Percentiles rank a stretch among this genome's conserved stretches.
phyloP scores from a whole-genome alignment of 2,888 invertebrate genomes.

The Trichogramma evanescens region DNA sequence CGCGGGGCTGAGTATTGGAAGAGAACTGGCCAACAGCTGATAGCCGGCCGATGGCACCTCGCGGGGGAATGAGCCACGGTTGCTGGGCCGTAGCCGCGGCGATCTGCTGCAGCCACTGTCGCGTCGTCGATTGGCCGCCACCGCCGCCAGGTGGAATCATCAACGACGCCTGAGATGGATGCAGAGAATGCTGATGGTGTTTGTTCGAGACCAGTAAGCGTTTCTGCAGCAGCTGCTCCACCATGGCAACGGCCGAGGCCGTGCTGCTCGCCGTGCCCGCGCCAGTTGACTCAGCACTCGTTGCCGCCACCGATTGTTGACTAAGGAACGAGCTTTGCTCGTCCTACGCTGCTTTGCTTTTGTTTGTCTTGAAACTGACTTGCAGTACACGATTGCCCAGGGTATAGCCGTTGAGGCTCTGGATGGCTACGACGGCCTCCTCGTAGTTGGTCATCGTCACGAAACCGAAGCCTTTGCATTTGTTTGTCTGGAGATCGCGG shows the following conservation, averaged over 20 bases:
- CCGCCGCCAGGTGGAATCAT: neutral
- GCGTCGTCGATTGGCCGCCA: neutral
- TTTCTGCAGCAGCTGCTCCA: neutral
- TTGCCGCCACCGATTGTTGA: conserved; percentile 18
- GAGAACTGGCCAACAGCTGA: neutral
- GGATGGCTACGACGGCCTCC: conserved; percentile 85
- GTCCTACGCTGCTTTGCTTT: conserved; percentile 66
- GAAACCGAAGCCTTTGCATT: conserved; percentile 92
- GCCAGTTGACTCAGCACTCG: conserved; percentile 18
- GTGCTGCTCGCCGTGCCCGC: neutral
- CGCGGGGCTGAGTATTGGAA: neutral
- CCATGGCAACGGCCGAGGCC: conserved; percentile 6
- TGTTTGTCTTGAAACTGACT: conserved; percentile 86
- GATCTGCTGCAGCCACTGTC: conserved; percentile 15
- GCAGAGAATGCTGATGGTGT: conserved; percentile 16
- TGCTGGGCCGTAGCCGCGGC: neutral
- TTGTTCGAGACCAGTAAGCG: conserved; percentile 16
- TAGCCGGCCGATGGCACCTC: neutral
- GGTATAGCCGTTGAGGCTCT: conserved; percentile 85
- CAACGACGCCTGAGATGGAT: conserved; percentile 8
- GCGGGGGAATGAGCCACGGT: conserved; percentile 1
- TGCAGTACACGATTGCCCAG: conserved; percentile 85
- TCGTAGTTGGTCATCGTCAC: conserved; percentile 94
- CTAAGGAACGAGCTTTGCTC: conserved; percentile 35
- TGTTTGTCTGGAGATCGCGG: conserved; percentile 84